These are phyloP conservation scores for Archocentrus centrarchus DNA, from an alignment of 2,113 vertebrate species.

Conservation along the genomic window DNA sequence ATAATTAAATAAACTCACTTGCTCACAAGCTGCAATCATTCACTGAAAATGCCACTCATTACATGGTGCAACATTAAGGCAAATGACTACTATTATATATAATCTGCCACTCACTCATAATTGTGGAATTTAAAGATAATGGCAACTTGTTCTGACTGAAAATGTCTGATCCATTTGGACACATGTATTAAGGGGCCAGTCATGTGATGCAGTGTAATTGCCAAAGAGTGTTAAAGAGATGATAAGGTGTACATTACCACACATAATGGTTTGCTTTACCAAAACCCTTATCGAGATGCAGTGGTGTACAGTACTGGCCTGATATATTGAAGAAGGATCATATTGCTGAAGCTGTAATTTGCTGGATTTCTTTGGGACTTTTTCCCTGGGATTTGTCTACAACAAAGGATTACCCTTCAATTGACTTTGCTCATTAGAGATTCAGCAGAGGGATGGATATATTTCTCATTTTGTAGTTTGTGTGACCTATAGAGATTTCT, in stretches of 20 bases:
- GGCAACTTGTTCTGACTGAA: neutral
- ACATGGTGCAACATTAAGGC: neutral
- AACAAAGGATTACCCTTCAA: neutral
- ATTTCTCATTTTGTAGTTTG: neutral
- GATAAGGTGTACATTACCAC: too few relatives aligned
- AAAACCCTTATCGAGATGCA: neutral
- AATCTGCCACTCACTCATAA: neutral
- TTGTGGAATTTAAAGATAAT: neutral
- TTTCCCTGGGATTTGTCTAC: neutral
- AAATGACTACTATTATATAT: neutral
- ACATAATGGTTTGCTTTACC: too few relatives aligned
- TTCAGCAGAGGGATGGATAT: conserved; percentile 10
- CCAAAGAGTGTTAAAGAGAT: neutral
- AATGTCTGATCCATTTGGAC: neutral
- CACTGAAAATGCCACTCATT: neutral
- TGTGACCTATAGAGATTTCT: conserved; percentile 19
- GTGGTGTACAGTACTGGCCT: neutral
- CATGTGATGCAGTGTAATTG: neutral
- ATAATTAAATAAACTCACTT: neutral
- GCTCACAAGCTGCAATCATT: neutral
- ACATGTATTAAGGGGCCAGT: neutral
- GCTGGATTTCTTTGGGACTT: neutral
- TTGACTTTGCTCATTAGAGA: conserved; percentile 4
- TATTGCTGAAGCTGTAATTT: neutral
- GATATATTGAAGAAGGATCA: neutral